A percentile compares a stretch with the other conserved stretches of the same genome.
phyloP scores from a whole-genome alignment of 2,113 vertebrate genomes.

The Athene noctua region DNA sequence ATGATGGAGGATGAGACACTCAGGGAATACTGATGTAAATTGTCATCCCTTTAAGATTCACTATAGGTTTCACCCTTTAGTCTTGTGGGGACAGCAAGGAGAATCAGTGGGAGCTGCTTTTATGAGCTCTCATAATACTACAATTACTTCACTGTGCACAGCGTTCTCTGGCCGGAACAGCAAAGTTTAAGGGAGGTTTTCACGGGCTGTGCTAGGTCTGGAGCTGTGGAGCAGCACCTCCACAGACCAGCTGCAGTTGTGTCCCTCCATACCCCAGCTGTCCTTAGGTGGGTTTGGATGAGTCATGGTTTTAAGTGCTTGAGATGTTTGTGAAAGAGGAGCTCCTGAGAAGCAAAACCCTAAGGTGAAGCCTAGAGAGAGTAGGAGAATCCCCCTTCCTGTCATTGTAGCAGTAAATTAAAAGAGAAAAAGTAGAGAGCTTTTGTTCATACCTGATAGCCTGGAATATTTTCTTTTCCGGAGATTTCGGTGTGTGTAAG shows the following conservation, averaged over 20 bases:
- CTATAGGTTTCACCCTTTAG: not conserved
- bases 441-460: not conserved
- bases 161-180: not conserved
- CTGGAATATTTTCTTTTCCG: not conserved
- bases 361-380: not conserved
- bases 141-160: not conserved
- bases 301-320: not conserved
- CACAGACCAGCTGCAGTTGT: rapidly evolving
- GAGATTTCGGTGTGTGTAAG: not conserved
- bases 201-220: not conserved
- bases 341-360: not conserved
- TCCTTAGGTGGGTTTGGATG: not conserved
- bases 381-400: not conserved
- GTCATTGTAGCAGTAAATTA: not conserved
- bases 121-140: not conserved
- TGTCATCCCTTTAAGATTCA: not conserved
- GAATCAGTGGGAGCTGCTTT: not conserved
- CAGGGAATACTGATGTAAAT: not conserved
- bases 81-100: not conserved
- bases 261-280: not conserved
- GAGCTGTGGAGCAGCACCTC: rapidly evolving
- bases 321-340: not conserved
- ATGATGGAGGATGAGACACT: not conserved
- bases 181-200: not conserved
- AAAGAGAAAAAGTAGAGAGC: not conserved